Evolutionary conservation across 2,113 vertebrate genomes (phyloP), one percentile per base, ranked within the genome.

Genomic region (Dipodomys stephensi): DNA sequence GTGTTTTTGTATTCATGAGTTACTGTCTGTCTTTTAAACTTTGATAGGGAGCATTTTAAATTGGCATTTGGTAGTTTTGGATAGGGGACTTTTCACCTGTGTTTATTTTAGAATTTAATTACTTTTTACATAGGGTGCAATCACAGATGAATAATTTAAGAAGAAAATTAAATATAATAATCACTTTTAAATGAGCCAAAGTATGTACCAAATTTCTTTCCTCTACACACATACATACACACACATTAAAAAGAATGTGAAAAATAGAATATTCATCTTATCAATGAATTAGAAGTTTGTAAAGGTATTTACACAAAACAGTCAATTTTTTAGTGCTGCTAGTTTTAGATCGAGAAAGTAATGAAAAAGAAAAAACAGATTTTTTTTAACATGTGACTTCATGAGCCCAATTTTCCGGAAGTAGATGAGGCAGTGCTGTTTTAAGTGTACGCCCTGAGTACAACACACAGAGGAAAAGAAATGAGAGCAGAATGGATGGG

Each of bases 361-460:
- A 53, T 88, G 67, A 88, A 81, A 87, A 53, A 39, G 8, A 39
- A 74, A 72, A 81, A 19, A 65, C n/a, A 96, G 95, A 88, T 80
- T 76, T 71, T 83, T 81, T 65, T 90, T 83, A 62, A 68, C 68
- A 95, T 25, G 25, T 92, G 89, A 95, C 80, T 96, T 96, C 78
- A 46, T 88, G 94, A 96, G 95, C 39, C 87, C 64, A 88, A 73
- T 71, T 87, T 96, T 94, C 88, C 74, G 96, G 76, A 94, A 74
- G 86, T 93, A 32, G 91, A 89, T 93, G n/a, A 90, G 94, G 95
- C 95, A 68, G 91, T 93, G 92, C 53, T 86, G 8, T 91, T 96
- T 96, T 27, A 94, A 25, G 39, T 62, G 20, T 28, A 76, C 93
- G 44, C 96, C 20, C 46, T 69, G 65, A 83, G 27, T 93, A 92